Evolutionary conservation across 2,113 vertebrate genomes (phyloP).

Genomic region (Scopus umbretta): DNA sequence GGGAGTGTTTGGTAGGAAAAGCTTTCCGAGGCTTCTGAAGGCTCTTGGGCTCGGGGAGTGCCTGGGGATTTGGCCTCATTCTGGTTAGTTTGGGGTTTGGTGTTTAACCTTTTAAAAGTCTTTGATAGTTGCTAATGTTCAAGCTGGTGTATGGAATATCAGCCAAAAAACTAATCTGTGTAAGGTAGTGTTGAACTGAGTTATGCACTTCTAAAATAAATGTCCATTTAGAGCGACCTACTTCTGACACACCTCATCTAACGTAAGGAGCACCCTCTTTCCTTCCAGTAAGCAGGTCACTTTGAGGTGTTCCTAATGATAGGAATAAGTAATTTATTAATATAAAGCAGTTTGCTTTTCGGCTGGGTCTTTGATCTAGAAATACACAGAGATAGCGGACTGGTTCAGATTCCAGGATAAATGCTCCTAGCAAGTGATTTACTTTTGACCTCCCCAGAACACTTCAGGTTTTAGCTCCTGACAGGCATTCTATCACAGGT

Average conservation of each 20-base stretch:
- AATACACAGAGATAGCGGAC: not conserved
- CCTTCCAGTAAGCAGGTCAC: not conserved
- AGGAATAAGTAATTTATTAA: not conserved
- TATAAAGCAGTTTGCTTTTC: not conserved
- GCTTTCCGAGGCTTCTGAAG: not conserved
- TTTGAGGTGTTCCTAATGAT: not conserved
- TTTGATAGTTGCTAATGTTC: not conserved
- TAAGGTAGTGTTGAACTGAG: not conserved
- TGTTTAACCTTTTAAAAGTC: not conserved
- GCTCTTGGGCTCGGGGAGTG: fast-evolving
- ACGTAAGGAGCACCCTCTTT: not conserved
- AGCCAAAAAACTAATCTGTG: not conserved
- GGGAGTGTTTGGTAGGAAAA: not conserved
- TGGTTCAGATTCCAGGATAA: not conserved
- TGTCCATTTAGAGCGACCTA: not conserved
- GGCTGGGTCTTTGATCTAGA: not conserved
- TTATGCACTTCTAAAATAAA: not conserved
- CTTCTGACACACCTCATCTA: not conserved
- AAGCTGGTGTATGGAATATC: not conserved
- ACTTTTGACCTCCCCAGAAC: not conserved
- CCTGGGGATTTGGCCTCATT: not conserved
- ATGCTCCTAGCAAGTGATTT: not conserved
- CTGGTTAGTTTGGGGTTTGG: not conserved
- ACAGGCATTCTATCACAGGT: not conserved
- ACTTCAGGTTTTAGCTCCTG: not conserved